Conservation (phyloP, 2,888 invertebrate genomes). For the Chloromyia formosa region DNA sequence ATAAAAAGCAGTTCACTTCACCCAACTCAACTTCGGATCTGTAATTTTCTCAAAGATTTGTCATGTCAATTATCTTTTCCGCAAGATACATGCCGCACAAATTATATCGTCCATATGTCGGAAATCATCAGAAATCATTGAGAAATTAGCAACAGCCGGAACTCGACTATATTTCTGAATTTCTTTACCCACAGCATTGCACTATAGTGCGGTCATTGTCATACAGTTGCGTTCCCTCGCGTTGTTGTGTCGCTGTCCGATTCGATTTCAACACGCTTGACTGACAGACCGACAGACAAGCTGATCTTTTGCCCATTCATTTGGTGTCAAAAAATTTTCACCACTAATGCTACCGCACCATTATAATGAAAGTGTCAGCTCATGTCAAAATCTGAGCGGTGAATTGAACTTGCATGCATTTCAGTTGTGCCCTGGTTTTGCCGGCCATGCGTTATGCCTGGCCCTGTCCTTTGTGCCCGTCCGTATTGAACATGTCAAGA, state of each 20-base stretch:
- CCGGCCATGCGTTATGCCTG: not conserved
- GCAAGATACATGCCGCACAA: conserved; percentile 27
- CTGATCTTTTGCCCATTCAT: conserved; percentile 25
- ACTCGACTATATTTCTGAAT: not conserved
- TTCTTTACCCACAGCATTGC: no score
- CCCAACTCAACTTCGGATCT: not conserved
- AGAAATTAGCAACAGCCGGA: conserved; percentile 24
- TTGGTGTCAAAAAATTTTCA: conserved; percentile 41
- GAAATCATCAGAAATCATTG: conserved; percentile 28
- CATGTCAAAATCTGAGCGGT: conserved; percentile 37
- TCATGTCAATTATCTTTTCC: conserved; percentile 9
- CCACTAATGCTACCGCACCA: conserved; percentile 44
- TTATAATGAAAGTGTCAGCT: conserved; percentile 43
- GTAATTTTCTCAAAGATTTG: not conserved
- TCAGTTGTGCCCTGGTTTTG: conserved; percentile 1
- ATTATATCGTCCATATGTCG: conserved; percentile 32
- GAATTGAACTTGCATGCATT: conserved; percentile 28
- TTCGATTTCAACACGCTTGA: conserved; percentile 7
- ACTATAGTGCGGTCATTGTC: not conserved
- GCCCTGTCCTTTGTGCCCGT: not conserved
- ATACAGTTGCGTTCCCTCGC: not conserved
- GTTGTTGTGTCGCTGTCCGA: conserved; percentile 2
- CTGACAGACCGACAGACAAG: conserved; percentile 26
- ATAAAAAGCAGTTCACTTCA: not conserved
- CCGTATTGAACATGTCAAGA: not conserved